Evolutionary conservation across 2,113 vertebrate species (phyloP).

Genomic region (Vidua macroura): DNA sequence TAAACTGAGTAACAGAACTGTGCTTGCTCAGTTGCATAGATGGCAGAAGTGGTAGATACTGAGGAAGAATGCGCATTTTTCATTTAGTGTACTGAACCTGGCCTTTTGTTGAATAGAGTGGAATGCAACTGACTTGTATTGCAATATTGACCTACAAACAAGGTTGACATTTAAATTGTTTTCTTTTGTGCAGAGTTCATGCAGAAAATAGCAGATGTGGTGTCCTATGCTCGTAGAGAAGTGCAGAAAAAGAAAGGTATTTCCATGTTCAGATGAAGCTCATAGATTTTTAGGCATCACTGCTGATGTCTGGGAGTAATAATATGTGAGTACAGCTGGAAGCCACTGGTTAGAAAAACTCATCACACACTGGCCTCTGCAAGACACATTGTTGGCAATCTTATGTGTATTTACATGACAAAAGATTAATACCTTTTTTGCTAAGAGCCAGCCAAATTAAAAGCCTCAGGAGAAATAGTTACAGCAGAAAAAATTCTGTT

Average conservation of each 20-base stretch:
- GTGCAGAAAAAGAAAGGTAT: conserved; percentile 56
- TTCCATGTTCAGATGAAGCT: not conserved
- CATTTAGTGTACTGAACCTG: not conserved
- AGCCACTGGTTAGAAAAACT: not conserved
- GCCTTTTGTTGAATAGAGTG: not conserved
- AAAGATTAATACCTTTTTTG: not conserved
- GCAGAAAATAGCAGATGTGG: not conserved
- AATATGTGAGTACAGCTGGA: not conserved
- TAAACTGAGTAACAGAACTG: not conserved
- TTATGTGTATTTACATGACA: not conserved
- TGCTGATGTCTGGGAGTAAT: not conserved
- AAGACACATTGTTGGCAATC: not conserved
- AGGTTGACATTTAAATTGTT: not conserved
- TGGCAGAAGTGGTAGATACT: not conserved
- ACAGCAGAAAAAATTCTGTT: not conserved
- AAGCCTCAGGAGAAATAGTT: not conserved
- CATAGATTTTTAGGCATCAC: not conserved
- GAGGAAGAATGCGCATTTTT: not conserved
- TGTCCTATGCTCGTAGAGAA: not conserved
- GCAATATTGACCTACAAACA: not conserved
- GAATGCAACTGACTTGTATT: not conserved
- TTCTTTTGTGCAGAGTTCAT: conserved; percentile 40
- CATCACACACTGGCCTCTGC: not conserved
- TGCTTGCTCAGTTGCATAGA: not conserved
- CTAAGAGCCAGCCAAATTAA: not conserved